These are phyloP conservation scores for Odocoileus virginianus DNA, from an alignment of 2,113 vertebrate species.

Conservation along the genomic window DNA sequence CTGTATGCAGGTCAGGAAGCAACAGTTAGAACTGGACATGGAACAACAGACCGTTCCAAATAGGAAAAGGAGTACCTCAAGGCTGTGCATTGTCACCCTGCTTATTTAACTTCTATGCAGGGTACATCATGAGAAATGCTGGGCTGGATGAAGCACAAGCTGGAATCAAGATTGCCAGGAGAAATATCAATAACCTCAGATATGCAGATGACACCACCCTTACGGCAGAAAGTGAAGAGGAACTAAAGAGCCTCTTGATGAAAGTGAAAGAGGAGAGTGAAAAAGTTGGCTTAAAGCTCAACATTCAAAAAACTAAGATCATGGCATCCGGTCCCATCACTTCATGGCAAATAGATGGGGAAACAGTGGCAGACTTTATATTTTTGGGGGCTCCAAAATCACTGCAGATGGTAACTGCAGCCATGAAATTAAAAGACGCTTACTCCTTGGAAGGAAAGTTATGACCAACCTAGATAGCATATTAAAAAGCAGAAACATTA, in stretches of 20 bases:
- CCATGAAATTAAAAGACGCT: not conserved
- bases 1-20: not conserved
- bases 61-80: not conserved
- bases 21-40: not conserved
- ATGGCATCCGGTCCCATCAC: not conserved
- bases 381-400: not conserved
- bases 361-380: not conserved
- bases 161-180: rapidly evolving
- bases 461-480: not conserved
- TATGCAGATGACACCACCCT: not conserved
- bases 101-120: not conserved
- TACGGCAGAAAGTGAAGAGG: not conserved
- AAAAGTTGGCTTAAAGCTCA: not conserved
- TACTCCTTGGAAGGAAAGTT: not conserved
- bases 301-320: not conserved
- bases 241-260: not conserved
- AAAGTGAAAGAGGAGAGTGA: not conserved
- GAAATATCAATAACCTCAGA: not conserved
- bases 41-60: not conserved
- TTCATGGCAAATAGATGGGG: not conserved
- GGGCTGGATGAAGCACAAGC: not conserved
- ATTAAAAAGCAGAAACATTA: not conserved
- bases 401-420: not conserved
- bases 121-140: not conserved
- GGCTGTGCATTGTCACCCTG: not conserved